Base-by-base conservation (phyloP, 2,888 invertebrate species). In the Polyommatus iphigenia region DNA sequence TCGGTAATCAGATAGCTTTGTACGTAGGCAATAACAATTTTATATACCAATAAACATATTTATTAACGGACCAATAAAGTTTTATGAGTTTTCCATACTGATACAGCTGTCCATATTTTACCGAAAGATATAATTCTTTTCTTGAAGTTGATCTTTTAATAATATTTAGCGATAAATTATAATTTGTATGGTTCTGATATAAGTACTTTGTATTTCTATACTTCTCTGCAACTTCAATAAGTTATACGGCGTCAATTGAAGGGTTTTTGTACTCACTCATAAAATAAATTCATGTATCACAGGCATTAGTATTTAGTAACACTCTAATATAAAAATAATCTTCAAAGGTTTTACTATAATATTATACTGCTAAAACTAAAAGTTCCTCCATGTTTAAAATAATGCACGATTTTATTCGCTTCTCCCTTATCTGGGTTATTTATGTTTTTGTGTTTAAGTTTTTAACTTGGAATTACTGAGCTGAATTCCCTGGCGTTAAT, bases 401-500 rank as follows among this genome's bases (percentile, higher is more conserved):
- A 73, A 73, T 73, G 20, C 50, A 73, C 7, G 41, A 50, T 20
- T 50, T 73, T 73, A 73, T 73, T 50, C 6, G 20, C 73, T n/a
- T 15, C 6, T 73, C 73, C 15, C 73, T 73, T 73, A 73, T 73
- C 73, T 73, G 46, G 8, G 50, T 50, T 46, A 50, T 73, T 73
- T 73, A 73, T 50, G 73, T 73, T 46, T 50, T 73, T 36, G 72
- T 46, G 41, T 73, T 73, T 29, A 73, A 73, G 46, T 73, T 73
- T 73, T 73, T 50, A 73, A 73, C 50, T 73, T 73, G 73, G 73
- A 46, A 73, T 50, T 73, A 73, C 50, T 50, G 41, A 20, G 46
- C 41, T 24, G 73, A 50, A 73, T 24, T 67, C 13, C 15, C 24
- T 29, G 50, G 41, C 50, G 24, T 50, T 73, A 73, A 73, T 50